These are phyloP conservation scores for Coendou prehensilis DNA, from an alignment of 2,797 vertebrate species.

Conservation along the genomic window DNA sequence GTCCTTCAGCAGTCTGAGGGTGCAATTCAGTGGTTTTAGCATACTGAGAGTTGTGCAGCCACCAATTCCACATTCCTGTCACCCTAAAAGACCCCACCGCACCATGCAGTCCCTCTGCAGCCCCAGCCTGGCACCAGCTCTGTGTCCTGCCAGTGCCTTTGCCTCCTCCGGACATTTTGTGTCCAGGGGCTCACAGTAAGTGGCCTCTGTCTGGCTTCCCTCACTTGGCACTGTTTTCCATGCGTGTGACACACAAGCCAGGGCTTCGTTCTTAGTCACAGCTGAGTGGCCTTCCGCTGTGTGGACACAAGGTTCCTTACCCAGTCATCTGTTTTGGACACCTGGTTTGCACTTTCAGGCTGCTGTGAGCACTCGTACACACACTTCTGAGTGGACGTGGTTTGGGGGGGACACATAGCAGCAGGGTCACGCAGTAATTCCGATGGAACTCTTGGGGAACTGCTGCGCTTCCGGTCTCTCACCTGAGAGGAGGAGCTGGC, in stretches of 20 bases:
- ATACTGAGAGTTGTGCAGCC: neutral
- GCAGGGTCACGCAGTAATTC: fast-evolving
- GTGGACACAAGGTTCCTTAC: neutral
- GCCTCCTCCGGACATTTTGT: too few relatives aligned
- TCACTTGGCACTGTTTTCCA: neutral
- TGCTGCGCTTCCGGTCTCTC: too few relatives aligned
- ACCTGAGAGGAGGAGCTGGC: neutral
- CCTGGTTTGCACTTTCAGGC: neutral
- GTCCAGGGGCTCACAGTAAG: neutral
- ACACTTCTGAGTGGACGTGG: neutral
- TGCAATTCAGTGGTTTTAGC: too few relatives aligned
- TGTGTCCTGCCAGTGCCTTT: neutral
- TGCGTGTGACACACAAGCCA: neutral
- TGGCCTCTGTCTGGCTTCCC: neutral
- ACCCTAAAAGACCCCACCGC: neutral
- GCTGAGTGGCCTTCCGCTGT: neutral
- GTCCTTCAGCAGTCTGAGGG: neutral
- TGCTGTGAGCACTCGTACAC: fast-evolving
- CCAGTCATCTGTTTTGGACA: neutral
- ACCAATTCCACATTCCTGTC: neutral
- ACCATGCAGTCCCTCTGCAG: neutral
- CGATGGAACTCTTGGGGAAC: neutral
- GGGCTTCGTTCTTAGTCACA: neutral
- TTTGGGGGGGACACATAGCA: fast-evolving
- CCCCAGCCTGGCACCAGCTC: neutral